Conservation (phyloP, 2,113 vertebrate species). For the Ovis aries region DNA sequence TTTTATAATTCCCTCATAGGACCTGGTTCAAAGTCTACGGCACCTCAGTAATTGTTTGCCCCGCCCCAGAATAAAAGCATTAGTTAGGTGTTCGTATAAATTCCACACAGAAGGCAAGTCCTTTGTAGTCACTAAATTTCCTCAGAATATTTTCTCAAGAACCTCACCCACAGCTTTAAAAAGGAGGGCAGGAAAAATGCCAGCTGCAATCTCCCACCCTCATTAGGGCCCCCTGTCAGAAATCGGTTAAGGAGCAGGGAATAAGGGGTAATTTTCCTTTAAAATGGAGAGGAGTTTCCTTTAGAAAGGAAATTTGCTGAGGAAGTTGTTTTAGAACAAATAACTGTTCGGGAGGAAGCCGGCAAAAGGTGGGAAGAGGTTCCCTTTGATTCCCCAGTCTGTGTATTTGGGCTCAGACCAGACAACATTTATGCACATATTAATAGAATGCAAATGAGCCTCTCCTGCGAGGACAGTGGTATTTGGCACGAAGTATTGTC, state of each 20-base stretch:
- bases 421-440: slow-evolving; percentile 82
- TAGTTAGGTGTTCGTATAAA: neutral
- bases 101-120: neutral
- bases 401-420: slow-evolving; percentile 86
- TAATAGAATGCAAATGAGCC: slow-evolving; percentile 81
- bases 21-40: fast-evolving
- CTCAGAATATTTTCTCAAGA: neutral
- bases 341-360: slow-evolving; percentile 81
- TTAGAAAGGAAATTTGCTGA: slow-evolving; percentile 82
- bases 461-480: slow-evolving; percentile 55
- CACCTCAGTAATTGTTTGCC: neutral
- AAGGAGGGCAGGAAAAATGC: neutral
- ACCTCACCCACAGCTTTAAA: neutral
- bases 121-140: neutral
- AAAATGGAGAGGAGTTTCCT: slow-evolving; percentile 76
- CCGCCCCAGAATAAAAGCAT: neutral
- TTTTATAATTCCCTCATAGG: neutral
- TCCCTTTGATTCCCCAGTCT: slow-evolving; percentile 85
- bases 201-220: neutral
- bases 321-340: slow-evolving; percentile 84
- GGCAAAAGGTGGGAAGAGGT: slow-evolving; percentile 80
- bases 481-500: slow-evolving; percentile 65
- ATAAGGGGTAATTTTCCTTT: slow-evolving; percentile 62
- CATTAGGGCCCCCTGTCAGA: neutral
- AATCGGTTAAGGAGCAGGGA: neutral